A percentile compares a stretch with the other conserved stretches of the same genome.
These are phyloP conservation scores for Proisotoma minuta DNA, from an alignment of 2,888 invertebrate genomes.

Conservation along the genomic window DNA sequence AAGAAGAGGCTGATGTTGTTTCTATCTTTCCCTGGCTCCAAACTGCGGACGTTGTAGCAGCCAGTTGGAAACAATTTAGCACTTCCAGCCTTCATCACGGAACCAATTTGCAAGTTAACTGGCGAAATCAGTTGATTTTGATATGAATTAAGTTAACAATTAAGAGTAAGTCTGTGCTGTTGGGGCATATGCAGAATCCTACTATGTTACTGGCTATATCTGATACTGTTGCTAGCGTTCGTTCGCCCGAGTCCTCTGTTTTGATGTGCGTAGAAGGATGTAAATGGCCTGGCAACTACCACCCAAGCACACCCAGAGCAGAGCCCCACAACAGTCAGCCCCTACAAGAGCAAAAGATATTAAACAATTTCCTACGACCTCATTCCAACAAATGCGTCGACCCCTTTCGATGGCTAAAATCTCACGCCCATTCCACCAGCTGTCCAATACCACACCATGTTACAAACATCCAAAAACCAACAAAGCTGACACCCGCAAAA, in stretches of 20 bases:
- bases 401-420: neutral
- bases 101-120: neutral
- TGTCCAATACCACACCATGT: neutral
- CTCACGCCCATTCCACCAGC: neutral
- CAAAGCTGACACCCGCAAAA: no score
- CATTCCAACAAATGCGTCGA: neutral
- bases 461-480: no score
- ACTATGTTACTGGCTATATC: slow-evolving; percentile 18
- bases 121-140: neutral
- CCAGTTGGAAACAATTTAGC: no score
- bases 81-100: neutral
- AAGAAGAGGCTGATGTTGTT: no score
- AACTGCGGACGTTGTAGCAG: no score
- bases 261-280: slow-evolving; percentile 45
- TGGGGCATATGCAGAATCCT: slow-evolving; percentile 2
- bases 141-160: slow-evolving; percentile 5
- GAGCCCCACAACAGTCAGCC: slow-evolving; percentile 28
- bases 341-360: slow-evolving; percentile 1
- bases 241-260: slow-evolving; percentile 40
- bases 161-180: neutral
- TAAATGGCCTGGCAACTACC: slow-evolving; percentile 48
- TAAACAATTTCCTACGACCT: slow-evolving; percentile 6
- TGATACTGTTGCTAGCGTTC: slow-evolving; percentile 38
- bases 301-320: slow-evolving; percentile 35
- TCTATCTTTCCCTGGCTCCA: no score